Conservation (phyloP, 2,888 invertebrate species). For the Erpobdella octoculata region DNA sequence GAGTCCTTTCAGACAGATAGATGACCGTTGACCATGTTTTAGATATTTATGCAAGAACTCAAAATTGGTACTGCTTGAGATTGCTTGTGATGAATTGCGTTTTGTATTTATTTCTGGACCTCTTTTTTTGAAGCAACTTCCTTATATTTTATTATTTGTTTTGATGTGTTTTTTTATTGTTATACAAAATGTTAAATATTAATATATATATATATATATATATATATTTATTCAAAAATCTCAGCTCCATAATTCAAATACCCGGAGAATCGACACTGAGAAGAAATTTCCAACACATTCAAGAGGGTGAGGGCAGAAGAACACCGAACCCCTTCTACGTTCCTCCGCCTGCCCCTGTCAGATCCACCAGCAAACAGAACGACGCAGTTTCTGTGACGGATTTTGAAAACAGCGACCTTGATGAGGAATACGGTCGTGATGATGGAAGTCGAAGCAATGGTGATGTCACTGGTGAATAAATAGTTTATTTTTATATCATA, state of each 20-base stretch:
- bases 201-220: no score
- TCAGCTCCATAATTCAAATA: slow-evolving; percentile 75
- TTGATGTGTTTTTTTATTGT: no score
- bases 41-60: no score
- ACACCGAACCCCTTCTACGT: slow-evolving; percentile 39
- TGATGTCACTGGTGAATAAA: neutral
- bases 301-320: slow-evolving; percentile 54
- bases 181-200: no score
- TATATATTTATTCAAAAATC: slow-evolving; percentile 20
- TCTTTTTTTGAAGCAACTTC: neutral
- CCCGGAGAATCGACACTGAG: slow-evolving; percentile 86
- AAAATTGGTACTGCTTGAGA: neutral
- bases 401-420: slow-evolving; percentile 14
- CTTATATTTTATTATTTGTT: neutral
- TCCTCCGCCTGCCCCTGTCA: slow-evolving; percentile 36
- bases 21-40: no score
- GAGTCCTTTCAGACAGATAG: no score
- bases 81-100: neutral
- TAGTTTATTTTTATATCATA: neutral
- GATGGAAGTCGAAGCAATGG: neutral
- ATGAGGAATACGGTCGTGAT: slow-evolving; percentile 1
- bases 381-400: slow-evolving; percentile 8
- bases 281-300: slow-evolving; percentile 94
- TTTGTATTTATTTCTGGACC: neutral
- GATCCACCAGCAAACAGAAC: slow-evolving; percentile 17